Conservation (phyloP, 2,888 invertebrate species). For the Dicycla oo region DNA sequence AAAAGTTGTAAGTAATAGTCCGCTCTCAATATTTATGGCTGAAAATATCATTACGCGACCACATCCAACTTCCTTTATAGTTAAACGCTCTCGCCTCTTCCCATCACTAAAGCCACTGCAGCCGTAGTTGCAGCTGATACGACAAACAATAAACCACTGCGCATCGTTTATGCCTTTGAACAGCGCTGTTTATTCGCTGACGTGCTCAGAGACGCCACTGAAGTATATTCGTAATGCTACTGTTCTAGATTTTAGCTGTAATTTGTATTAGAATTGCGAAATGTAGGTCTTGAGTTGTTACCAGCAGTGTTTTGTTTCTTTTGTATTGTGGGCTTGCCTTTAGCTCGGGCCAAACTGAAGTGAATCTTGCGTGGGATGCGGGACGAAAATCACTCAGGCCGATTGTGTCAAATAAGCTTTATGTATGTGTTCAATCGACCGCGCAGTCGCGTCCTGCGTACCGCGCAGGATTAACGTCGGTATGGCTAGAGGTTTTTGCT, state of each 20-base stretch:
- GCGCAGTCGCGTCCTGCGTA: too few species aligned
- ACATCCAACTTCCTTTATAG: too few species aligned
- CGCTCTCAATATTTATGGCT: not conserved
- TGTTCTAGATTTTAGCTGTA: constrained; percentile 41
- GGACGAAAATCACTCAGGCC: not conserved
- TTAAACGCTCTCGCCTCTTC: constrained; percentile 46
- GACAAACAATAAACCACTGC: constrained; percentile 70
- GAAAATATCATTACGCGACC: too few species aligned
- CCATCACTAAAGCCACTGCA: constrained; percentile 1
- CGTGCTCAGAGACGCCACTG: constrained; percentile 28
- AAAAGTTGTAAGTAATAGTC: too few species aligned
- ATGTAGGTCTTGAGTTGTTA: constrained; percentile 2
- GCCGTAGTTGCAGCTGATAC: constrained; percentile 67
- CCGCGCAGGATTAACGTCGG: too few species aligned
- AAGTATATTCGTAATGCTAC: constrained; percentile 39
- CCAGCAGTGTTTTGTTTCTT: constrained; percentile 11
- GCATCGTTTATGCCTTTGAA: constrained; percentile 60
- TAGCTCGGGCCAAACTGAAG: not conserved
- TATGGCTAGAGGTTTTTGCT: too few species aligned
- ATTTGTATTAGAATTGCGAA: constrained; percentile 29
- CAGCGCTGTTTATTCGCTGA: constrained; percentile 53
- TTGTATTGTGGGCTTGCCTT: not conserved
- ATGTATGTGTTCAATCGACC: too few species aligned
- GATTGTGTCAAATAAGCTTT: not conserved
- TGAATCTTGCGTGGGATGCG: too few species aligned